A percentile compares a stretch with the other conserved stretches of the same genome.
phyloP scores from a whole-genome alignment of 2,888 invertebrate genomes.

The Eledone cirrhosa region DNA sequence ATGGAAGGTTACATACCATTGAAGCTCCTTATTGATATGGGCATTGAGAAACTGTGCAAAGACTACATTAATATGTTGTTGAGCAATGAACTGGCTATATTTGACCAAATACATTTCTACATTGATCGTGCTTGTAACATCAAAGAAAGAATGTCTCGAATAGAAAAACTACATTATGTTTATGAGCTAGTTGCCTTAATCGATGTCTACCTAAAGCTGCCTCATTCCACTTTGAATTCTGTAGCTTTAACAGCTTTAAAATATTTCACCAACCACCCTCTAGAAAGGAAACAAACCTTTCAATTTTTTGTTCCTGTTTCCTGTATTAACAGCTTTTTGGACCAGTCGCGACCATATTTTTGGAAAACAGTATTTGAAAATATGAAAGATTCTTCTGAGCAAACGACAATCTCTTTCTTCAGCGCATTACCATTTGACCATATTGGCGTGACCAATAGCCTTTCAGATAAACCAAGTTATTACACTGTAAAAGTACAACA shows the following conservation, averaged over 20 bases:
- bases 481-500: background rate
- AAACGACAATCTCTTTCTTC: background rate
- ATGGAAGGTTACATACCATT: slow-evolving; percentile 50
- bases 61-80: slow-evolving; percentile 54
- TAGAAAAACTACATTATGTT: slow-evolving; percentile 51
- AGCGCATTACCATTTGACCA: background rate
- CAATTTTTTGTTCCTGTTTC: slow-evolving; percentile 44
- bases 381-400: background rate
- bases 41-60: slow-evolving; percentile 53
- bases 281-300: slow-evolving; percentile 41
- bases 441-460: background rate
- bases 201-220: slow-evolving; percentile 48
- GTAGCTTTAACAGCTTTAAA: slow-evolving; percentile 47
- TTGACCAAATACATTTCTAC: slow-evolving; percentile 43
- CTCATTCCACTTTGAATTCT: slow-evolving; percentile 42
- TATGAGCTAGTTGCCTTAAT: slow-evolving; percentile 54
- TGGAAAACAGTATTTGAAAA: slow-evolving; percentile 40
- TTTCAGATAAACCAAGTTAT: background rate
- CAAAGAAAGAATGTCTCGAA: slow-evolving; percentile 39
- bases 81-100: slow-evolving; percentile 48
- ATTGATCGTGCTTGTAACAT: slow-evolving; percentile 33
- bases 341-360: slow-evolving; percentile 40
- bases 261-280: slow-evolving; percentile 42
- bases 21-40: slow-evolving; percentile 56
- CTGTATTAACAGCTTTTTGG: slow-evolving; percentile 39